Conservation (phyloP, 2,113 vertebrate genomes). For the Collichthys lucidus region DNA sequence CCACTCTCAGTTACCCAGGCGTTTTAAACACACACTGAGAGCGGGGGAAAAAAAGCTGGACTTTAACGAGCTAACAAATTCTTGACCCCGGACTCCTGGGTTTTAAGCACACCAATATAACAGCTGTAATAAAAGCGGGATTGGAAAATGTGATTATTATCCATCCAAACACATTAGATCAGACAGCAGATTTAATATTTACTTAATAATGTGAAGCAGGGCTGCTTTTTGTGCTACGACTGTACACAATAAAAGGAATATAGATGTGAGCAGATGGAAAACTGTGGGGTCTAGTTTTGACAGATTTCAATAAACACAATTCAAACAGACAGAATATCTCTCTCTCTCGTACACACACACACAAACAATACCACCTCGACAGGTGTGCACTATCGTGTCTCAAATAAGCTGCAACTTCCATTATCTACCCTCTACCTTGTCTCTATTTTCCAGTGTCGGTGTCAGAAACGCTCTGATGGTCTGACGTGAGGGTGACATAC, state of each 20-base stretch:
- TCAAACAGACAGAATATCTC: background rate
- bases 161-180: background rate
- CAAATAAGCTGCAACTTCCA: background rate
- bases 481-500: background rate
- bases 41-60: background rate
- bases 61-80: background rate
- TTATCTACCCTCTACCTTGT: background rate
- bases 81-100: background rate
- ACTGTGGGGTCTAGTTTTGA: background rate
- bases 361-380: background rate
- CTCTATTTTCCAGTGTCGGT: background rate
- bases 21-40: background rate
- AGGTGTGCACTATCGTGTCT: background rate
- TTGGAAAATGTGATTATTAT: slow-evolving; percentile 21
- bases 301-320: background rate
- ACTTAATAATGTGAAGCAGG: slow-evolving; percentile 10
- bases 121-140: slow-evolving; percentile 23
- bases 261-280: background rate
- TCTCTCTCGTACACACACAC: background rate
- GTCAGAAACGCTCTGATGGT: background rate
- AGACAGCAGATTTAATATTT: slow-evolving; percentile 27
- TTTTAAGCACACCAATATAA: slow-evolving; percentile 1
- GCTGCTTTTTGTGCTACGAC: background rate
- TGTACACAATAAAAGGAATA: background rate
- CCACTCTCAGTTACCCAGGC: slow-evolving; percentile 19